A percentile compares a stretch with the other conserved stretches of the same genome.
Evolutionary conservation across 2,797 vertebrate species (phyloP).

Genomic region (Parambassis ranga): DNA sequence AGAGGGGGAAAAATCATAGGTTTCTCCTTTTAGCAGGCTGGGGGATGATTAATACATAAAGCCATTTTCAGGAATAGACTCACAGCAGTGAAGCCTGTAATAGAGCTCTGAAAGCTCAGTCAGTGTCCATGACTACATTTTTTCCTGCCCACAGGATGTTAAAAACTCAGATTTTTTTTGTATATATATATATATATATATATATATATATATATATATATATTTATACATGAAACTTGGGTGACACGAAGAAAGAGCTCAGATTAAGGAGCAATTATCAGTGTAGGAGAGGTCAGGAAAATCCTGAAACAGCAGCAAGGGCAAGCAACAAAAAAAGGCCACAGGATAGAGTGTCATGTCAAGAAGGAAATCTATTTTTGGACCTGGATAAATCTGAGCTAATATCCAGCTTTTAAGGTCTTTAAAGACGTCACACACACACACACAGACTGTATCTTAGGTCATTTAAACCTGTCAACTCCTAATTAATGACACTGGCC

Average conservation of each 20-base stretch:
- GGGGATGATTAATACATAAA: constrained; percentile 63
- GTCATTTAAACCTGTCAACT: constrained; percentile 50
- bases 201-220: background rate
- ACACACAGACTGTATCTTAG: constrained; percentile 19
- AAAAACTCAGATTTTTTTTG: constrained; percentile 1
- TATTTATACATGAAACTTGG: too few relatives aligned
- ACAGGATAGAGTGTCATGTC: constrained; percentile 45
- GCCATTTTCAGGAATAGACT: constrained; percentile 55
- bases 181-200: background rate
- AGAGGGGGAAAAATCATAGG: background rate
- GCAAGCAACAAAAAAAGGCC: background rate
- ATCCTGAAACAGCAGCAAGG: constrained; percentile 20
- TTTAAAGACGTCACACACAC: constrained; percentile 30
- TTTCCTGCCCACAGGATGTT: constrained; percentile 17
- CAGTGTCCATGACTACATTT: constrained; percentile 32
- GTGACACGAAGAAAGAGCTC: background rate
- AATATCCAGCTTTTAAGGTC: constrained; percentile 25
- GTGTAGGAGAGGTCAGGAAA: constrained; percentile 24
- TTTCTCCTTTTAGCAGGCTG: constrained; percentile 30
- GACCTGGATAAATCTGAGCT: constrained; percentile 36
- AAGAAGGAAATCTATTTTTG: constrained; percentile 53
- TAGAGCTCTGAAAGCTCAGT: constrained; percentile 33
- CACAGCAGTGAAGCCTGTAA: constrained; percentile 44
- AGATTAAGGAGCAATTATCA: background rate
- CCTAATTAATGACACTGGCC: constrained; percentile 58